These are phyloP conservation scores for Acanthosoma haemorrhoidale DNA, from an alignment of 2,888 invertebrate species.

Conservation along the genomic window DNA sequence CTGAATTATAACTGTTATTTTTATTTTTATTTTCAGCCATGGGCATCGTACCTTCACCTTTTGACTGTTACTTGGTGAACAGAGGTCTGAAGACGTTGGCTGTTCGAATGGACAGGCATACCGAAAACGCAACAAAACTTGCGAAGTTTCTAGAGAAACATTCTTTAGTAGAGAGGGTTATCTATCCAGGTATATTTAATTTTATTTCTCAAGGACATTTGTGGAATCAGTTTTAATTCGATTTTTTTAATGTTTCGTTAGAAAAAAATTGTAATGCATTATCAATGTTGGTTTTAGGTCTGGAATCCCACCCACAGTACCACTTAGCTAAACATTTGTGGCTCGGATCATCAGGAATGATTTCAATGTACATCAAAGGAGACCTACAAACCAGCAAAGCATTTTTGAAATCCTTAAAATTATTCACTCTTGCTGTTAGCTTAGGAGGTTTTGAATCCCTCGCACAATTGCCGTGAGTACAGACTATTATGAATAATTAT, in stretches of 20 bases:
- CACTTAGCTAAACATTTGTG: constrained; percentile 72
- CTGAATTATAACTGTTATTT: neutral
- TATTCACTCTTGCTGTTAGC: constrained; percentile 87
- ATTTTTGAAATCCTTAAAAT: constrained; percentile 68
- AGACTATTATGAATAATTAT: too few species aligned
- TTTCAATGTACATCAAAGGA: constrained; percentile 82
- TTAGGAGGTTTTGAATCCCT: constrained; percentile 93
- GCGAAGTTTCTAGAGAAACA: constrained; percentile 78
- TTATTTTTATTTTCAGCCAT: constrained; percentile 62
- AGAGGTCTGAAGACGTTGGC: constrained; percentile 90
- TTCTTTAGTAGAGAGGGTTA: constrained; percentile 69
- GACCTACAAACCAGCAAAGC: constrained; percentile 63
- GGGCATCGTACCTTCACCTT: constrained; percentile 92
- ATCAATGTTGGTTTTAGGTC: constrained; percentile 49
- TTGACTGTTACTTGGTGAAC: constrained; percentile 91
- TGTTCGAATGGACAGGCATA: constrained; percentile 85
- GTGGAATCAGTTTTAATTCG: neutral
- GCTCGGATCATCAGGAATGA: constrained; percentile 84
- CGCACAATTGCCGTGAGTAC: constrained; percentile 89
- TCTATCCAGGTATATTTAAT: constrained; percentile 65
- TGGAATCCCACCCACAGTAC: constrained; percentile 82
- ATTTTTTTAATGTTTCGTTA: neutral
- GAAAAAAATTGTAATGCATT: neutral
- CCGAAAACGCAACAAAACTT: constrained; percentile 67
- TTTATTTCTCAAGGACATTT: neutral